Conservation (phyloP, 2,113 vertebrate species). For the Rostratula benghalensis region DNA sequence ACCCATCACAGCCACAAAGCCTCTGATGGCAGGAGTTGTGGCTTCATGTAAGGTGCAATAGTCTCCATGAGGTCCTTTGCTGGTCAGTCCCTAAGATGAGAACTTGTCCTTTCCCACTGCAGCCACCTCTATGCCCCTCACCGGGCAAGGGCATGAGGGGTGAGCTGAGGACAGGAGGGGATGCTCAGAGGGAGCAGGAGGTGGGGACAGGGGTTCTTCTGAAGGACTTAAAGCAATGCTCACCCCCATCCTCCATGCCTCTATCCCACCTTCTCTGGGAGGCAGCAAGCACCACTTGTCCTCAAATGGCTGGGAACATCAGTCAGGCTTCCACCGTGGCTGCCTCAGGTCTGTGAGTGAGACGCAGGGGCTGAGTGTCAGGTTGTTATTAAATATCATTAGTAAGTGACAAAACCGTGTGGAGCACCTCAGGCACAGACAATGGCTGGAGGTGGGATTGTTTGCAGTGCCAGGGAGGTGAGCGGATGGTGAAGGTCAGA, state of each 20-base stretch:
- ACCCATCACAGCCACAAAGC: fast-evolving
- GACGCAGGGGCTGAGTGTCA: not conserved
- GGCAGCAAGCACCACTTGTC: not conserved
- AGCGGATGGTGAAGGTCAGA: not conserved
- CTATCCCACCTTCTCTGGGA: not conserved
- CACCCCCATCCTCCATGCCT: not conserved
- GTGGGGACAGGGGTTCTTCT: not conserved
- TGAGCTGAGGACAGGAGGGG: not conserved
- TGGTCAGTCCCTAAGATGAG: not conserved
- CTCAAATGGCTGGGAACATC: not conserved
- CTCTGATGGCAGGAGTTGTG: not conserved
- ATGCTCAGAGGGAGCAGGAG: not conserved
- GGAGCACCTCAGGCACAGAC: not conserved
- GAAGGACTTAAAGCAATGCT: not conserved
- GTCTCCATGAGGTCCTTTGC: not conserved
- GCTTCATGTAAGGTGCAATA: not conserved
- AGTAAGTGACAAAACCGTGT: not conserved
- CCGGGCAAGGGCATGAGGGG: not conserved
- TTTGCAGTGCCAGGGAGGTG: not conserved
- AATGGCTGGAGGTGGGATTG: not conserved
- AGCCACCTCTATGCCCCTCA: not conserved
- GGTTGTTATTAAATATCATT: slow-evolving; percentile 33
- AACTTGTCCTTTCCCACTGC: not conserved
- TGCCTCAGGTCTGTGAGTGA: not conserved
- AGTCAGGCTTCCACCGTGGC: not conserved